Evolutionary conservation across 64 coral and sea anemone species (phyloP), one percentile per base, ranked within the genome.

Genomic region (Montipora efflorescens): DNA sequence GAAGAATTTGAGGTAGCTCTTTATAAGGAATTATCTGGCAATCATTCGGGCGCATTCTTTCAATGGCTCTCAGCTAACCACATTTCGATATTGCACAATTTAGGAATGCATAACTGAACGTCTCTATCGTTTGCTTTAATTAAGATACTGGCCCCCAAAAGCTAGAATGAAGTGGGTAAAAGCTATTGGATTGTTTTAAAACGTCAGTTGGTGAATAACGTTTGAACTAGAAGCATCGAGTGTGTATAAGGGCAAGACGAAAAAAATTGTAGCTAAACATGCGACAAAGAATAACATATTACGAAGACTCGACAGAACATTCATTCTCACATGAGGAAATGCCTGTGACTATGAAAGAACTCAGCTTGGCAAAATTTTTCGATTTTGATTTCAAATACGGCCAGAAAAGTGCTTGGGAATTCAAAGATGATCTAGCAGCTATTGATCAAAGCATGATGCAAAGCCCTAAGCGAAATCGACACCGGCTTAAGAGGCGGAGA

Each of bases 331-430:
- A 18, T 4, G 59, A 84, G 46, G 81, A 84, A 8, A 48, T 47
- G 21, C 81, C 81, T 5, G 16, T 90, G 1, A 87, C 91, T 2
- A 93, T 93, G 91, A 79, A 45, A 18, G 91, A 93, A 43, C 66
- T 75, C 1, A 48, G 23, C 10, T 25, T 69, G 59, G 82, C 45
- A 13, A 87, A 93, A 76, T 75, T 73, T 28, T 93, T 46, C 58
- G 91, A 93, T 93, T 93, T 93, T 36, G 83, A 93, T 25, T 93
- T 93, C n/a, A 93, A 93, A 69, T 93, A 93, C 18, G 91, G 91
- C 4, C 91, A 87, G 19, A 92, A 75, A 74, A 79, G 47, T 11
- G 70, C 90, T n/a, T 92, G 58, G 15, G 83, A 93, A 12, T 78
- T 48, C 72, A 51, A 87, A 53, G 83, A 80, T 57, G 83, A 87